Percentiles rank a stretch among this genome's conserved stretches.
Conservation (phyloP, 2,888 invertebrate species). For the Cephonodes hylas region DNA sequence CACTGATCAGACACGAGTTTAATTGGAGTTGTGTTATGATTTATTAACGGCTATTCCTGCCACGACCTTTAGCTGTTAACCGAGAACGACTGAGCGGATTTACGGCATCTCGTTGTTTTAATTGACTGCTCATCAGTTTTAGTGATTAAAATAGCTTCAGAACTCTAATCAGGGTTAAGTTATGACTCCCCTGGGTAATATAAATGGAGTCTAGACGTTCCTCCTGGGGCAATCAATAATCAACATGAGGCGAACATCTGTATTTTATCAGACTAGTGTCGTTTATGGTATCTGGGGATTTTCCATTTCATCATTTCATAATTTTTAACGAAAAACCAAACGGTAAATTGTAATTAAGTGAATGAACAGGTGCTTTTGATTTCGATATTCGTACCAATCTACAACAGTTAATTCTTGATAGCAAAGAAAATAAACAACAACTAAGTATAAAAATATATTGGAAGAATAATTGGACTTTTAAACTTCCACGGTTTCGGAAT, state of each 20-base stretch:
- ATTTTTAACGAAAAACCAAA: no score
- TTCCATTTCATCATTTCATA: no score
- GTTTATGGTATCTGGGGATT: no score
- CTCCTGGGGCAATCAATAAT: no score
- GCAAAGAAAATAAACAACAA: no score
- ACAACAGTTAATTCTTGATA: neutral
- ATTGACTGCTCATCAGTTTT: neutral
- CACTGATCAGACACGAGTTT: neutral
- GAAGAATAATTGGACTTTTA: no score
- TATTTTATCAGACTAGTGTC: no score
- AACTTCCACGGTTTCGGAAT: no score
- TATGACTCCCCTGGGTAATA: neutral
- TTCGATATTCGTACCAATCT: neutral
- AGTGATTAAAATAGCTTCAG: neutral
- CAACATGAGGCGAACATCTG: no score
- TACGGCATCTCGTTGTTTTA: neutral
- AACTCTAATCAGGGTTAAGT: neutral
- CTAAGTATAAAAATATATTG: no score
- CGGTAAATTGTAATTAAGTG: no score
- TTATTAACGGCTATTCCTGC: conserved; percentile 9
- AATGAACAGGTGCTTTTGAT: neutral
- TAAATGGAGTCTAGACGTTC: neutral
- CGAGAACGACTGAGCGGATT: neutral
- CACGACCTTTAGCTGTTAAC: neutral
- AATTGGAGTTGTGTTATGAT: conserved; percentile 12